Evolutionary conservation across 2,888 invertebrate species (phyloP).

Genomic region (Plusia festucae): DNA sequence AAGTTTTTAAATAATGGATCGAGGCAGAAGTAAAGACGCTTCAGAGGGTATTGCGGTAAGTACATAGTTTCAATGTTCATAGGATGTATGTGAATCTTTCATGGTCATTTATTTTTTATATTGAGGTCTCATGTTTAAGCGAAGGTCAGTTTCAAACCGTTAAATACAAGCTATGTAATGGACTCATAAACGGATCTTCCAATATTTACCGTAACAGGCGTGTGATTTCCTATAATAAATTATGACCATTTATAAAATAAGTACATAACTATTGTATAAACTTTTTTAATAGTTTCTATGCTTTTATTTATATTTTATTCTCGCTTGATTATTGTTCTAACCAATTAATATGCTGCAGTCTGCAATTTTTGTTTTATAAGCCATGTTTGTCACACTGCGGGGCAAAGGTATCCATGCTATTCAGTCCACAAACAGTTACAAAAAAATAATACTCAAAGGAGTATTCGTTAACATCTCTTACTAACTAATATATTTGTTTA

Average conservation of each 20-base stretch:
- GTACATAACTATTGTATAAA: too few relatives aligned
- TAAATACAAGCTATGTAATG: slow-evolving; percentile 7
- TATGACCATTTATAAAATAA: too few relatives aligned
- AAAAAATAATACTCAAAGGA: too few relatives aligned
- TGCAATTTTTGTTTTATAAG: too few relatives aligned
- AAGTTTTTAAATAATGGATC: slow-evolving; percentile 71
- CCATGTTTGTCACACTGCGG: too few relatives aligned
- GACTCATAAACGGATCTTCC: not conserved
- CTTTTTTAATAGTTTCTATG: too few relatives aligned
- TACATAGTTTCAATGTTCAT: slow-evolving; percentile 18
- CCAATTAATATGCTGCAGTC: too few relatives aligned
- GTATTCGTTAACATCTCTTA: too few relatives aligned
- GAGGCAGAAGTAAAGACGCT: slow-evolving; percentile 79
- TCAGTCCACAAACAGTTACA: too few relatives aligned
- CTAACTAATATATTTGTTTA: not conserved
- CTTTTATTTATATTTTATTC: too few relatives aligned
- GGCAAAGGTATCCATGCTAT: too few relatives aligned
- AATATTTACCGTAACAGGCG: not conserved
- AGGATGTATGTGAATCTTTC: slow-evolving; percentile 20
- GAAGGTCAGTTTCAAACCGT: slow-evolving; percentile 39
- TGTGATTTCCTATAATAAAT: not conserved
- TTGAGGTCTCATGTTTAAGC: slow-evolving; percentile 17
- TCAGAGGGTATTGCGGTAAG: slow-evolving; percentile 87
- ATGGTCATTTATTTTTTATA: slow-evolving; percentile 33
- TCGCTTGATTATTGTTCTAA: too few relatives aligned